Evolutionary conservation across 1,140 invertebrate species (phyloP), one percentile per base, ranked within the genome.

Genomic region (Cotesia vestalis): DNA sequence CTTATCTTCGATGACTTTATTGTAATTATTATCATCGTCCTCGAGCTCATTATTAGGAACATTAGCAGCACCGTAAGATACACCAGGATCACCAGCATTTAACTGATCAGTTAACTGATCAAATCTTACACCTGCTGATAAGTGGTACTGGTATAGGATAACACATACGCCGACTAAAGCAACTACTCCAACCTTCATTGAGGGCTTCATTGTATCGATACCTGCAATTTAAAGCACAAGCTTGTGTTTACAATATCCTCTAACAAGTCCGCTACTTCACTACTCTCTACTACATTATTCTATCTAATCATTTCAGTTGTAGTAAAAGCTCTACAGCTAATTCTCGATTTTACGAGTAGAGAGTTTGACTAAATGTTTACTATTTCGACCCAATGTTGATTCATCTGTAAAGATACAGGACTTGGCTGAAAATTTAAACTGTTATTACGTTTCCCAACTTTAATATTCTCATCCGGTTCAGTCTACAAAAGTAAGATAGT

Each of bases 71-170:
- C 79, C 80, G 17, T 83, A 64, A 64, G 61, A 17, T 46, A 68
- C 81, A 35, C 78, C 78, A 35, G 79, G 69, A 51, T 76, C 80
- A 17, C 70, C 79, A 3, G 73, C 68, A 73, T 78, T 83, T 52
- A 83, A 82, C 27, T 67, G 64, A 34, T 79, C 73, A 14, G 76
- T 73, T 61, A 83, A 77, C 71, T 85, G 84, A 72, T 84, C 84
- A 61, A 85, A 82, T 70, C 83, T 79, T 40, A 85, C 77, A 1
- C 79, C 79, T 36, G 78, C 83, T 20, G 83, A 85, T 57, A 86
- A 77, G 69, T 85, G 84, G 66, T 86, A 86, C 68, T 86, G 84
- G 74, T 85, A 86, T 71, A 85, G 83, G 71, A 85, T 73, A 66
- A 86, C 77, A 75, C 82, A 83, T 46, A 85, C 69, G 75, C 84